Conservation (phyloP, 2,888 invertebrate species). For the Eutolmus rufibarbis region DNA sequence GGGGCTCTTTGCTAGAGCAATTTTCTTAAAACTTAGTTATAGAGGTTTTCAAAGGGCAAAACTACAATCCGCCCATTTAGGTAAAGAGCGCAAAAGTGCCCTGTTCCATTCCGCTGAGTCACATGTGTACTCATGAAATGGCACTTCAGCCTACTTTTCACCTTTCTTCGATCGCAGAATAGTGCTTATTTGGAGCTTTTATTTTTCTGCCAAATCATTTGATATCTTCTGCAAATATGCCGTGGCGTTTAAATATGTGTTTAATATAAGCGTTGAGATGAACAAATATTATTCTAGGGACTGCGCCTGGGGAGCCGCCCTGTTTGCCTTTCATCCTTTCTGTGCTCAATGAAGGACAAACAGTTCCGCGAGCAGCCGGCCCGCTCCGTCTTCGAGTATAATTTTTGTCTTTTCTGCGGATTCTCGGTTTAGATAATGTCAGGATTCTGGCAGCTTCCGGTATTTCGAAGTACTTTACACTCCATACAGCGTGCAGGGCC, state of each 20-base stretch:
- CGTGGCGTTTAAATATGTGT: neutral
- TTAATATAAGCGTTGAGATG: conserved; percentile 4
- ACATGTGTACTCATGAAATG: neutral
- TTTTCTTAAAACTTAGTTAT: neutral
- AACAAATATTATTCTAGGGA: neutral
- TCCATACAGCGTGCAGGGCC: neutral
- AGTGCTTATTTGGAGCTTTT: neutral
- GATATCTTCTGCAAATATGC: conserved; percentile 25
- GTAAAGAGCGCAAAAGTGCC: neutral
- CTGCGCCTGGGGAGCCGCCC: neutral
- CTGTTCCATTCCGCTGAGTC: neutral
- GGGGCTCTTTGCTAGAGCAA: neutral
- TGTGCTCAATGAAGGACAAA: conserved; percentile 17
- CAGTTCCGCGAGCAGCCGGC: neutral
- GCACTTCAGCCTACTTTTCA: neutral
- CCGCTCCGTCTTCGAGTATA: neutral
- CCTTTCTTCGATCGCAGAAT: neutral
- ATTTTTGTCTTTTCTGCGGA: conserved; percentile 32
- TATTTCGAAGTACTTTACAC: neutral
- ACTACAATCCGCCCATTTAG: neutral
- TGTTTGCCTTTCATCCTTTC: conserved; percentile 25
- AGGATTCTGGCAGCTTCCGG: conserved; percentile 17
- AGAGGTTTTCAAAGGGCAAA: neutral
- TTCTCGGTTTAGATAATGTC: conserved; percentile 23
- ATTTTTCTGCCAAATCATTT: neutral